phyloP scores from a whole-genome alignment of 2,797 vertebrate genomes.

The Acipenser transmontanus region DNA sequence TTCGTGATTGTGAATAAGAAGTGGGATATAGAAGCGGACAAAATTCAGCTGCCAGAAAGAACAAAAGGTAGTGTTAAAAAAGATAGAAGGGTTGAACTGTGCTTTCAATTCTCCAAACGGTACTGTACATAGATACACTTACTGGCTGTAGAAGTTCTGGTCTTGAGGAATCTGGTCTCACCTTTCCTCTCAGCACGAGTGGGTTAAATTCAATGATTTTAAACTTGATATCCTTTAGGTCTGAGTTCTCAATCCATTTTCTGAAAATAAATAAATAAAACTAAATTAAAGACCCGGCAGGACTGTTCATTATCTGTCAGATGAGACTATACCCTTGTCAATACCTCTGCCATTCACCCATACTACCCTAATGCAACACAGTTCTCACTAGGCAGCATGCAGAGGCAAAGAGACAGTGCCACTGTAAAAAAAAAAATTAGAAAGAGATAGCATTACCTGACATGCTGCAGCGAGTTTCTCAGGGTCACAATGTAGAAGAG shows the following conservation, averaged over 20 bases:
- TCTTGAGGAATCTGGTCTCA: slow-evolving; percentile 78
- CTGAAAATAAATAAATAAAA: slow-evolving; percentile 43
- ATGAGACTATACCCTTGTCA: no score
- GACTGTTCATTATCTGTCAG: not conserved
- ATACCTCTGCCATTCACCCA: no score
- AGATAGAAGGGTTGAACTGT: not conserved
- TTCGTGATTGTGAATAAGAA: slow-evolving; percentile 75
- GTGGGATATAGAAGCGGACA: slow-evolving; percentile 86
- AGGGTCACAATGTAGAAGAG: slow-evolving; percentile 88
- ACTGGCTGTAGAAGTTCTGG: slow-evolving; percentile 94
- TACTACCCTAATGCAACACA: no score
- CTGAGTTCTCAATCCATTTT: slow-evolving; percentile 82
- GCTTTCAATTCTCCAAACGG: not conserved
- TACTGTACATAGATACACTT: slow-evolving; percentile 45
- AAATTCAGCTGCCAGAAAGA: slow-evolving; percentile 81
- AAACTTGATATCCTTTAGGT: slow-evolving; percentile 78
- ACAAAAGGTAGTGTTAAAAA: slow-evolving; percentile 6
- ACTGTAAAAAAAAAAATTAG: no score
- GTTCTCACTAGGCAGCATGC: no score
- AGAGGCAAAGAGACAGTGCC: no score
- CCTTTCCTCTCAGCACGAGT: slow-evolving; percentile 81
- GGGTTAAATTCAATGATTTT: slow-evolving; percentile 93
- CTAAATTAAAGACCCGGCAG: not conserved
- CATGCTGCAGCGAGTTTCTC: slow-evolving; percentile 65
- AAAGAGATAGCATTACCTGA: slow-evolving; percentile 52